These are phyloP conservation scores for Picathartes gymnocephalus DNA, from an alignment of 2,113 vertebrate genomes.

Conservation along the genomic window DNA sequence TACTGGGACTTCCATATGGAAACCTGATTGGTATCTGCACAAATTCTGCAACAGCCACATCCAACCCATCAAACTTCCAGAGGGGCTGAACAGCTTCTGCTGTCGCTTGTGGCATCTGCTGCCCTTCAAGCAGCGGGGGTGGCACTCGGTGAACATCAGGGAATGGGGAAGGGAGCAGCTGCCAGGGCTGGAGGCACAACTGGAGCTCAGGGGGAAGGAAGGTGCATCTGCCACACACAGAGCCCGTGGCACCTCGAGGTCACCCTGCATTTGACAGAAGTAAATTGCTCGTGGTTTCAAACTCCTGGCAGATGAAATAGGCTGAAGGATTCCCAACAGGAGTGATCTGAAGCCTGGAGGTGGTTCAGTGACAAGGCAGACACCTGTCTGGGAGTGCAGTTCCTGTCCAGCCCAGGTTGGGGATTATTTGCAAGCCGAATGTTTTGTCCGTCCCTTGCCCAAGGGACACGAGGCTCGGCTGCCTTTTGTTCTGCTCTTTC, in stretches of 20 bases:
- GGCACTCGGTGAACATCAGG: background rate
- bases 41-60: background rate
- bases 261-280: background rate
- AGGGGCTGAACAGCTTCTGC: background rate
- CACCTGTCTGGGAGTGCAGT: slow-evolving; percentile 8
- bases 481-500: slow-evolving; percentile 63
- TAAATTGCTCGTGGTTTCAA: background rate
- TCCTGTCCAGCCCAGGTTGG: slow-evolving; percentile 25
- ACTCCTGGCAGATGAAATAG: background rate
- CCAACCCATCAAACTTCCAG: background rate
- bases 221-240: background rate
- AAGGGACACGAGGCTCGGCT: background rate
- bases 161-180: background rate
- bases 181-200: background rate
- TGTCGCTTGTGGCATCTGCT: background rate
- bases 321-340: background rate
- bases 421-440: background rate
- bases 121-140: background rate
- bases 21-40: background rate
- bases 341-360: background rate
- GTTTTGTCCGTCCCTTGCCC: slow-evolving; percentile 45
- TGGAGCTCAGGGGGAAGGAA: background rate
- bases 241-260: background rate
- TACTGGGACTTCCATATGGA: background rate
- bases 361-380: slow-evolving; percentile 22